Base-by-base conservation (phyloP, 1,140 invertebrate genomes). In the Achatina immaculata region DNA sequence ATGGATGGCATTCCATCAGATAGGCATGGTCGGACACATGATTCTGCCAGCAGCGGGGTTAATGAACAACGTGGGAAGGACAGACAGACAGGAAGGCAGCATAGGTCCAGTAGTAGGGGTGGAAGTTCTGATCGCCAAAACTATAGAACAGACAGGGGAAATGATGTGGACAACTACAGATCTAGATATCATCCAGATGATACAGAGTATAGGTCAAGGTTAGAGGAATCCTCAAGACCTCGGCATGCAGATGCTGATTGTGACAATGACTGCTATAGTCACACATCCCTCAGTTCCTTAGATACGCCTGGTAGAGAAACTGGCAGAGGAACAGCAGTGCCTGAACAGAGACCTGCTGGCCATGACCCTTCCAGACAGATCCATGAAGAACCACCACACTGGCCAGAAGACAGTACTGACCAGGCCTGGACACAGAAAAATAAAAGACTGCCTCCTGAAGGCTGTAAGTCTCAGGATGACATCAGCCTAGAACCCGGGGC, bases 241-340 rank as follows among this genome's bases (percentile, higher is more conserved):
- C 40, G 28, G 31, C 43, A 73, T 31, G 14, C 34, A 34, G 62
- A 78, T 31, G 76, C 76, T 19, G 76, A 78, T 42, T 78, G 76
- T 68, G 76, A 78, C 43, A 78, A 78, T 38, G 58, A 78, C 58
- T 19, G 58, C 1, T 78, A 68, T 31, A 68, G 76, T 68, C 76
- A 68, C 34, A 65, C 69, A 24, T 80, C 78, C 24, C 48, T 62
- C 21, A 73, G 78, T 73, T 58, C 78, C 19, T 21, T 43, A 65
- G 78, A 80, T 51, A 40, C 51, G 14, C 24, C 28, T 58, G 55
- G 40, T 40, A n/a, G 36, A 24, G 45, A 58, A 0, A 66, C 14
- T 28, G 31, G 24, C 11, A 36, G 40, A 21, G 34, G 43, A 21
- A 28, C 21, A 9, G 55, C n/a, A 1, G 28, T 19, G 6, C 19